Evolutionary conservation across 1,140 invertebrate species (phyloP).

Genomic region (Lepidurus arcticus): DNA sequence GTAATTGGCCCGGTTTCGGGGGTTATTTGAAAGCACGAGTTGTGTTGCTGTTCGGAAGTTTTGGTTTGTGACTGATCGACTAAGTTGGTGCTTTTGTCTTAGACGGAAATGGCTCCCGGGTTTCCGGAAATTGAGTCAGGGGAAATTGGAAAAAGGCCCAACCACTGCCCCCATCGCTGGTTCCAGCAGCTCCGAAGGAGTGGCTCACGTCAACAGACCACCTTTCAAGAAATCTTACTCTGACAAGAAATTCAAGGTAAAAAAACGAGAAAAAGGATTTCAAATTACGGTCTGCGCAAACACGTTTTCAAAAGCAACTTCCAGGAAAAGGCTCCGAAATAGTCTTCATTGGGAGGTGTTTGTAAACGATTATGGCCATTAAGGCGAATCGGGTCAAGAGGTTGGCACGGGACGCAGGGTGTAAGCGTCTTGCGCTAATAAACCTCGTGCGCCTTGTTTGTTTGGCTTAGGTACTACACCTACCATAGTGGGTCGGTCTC

Average conservation of each 20-base stretch:
- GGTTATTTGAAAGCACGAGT: background rate
- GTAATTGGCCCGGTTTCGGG: background rate
- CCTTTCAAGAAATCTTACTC: conserved; percentile 66
- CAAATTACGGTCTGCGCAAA: no score
- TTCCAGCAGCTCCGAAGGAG: conserved; percentile 28
- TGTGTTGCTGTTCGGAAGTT: background rate
- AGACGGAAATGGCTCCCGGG: conserved; percentile 87
- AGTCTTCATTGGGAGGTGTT: no score
- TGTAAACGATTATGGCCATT: no score
- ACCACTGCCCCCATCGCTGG: background rate
- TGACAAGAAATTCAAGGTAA: conserved; percentile 73
- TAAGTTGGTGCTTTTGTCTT: conserved; percentile 40
- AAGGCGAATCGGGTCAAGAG: no score
- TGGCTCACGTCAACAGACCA: conserved; percentile 48
- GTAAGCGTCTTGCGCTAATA: no score
- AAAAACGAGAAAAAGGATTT: conserved; percentile 33
- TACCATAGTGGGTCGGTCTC: no score
- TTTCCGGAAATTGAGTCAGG: conserved; percentile 80
- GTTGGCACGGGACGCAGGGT: no score
- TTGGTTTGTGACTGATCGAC: conserved; percentile 23
- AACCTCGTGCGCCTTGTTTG: no score
- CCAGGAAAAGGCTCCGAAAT: no score
- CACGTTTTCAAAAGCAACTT: no score
- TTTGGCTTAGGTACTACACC: no score
- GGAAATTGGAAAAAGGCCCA: conserved; percentile 70